These are phyloP conservation scores for Phortica magna DNA, from an alignment of 2,888 invertebrate species.

Conservation along the genomic window DNA sequence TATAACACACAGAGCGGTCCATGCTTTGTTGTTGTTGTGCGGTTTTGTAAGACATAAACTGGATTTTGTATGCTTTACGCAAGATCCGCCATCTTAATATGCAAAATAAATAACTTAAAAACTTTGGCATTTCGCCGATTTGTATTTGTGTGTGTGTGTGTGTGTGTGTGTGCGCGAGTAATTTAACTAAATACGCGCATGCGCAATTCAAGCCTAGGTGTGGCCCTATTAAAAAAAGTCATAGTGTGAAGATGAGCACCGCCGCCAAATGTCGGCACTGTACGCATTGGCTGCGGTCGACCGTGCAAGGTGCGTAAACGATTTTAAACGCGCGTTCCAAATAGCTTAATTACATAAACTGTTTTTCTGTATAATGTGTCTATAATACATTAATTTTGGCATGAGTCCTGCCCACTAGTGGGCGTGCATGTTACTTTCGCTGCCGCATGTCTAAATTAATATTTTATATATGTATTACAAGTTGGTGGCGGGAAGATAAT, in stretches of 20 bases:
- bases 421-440: background rate
- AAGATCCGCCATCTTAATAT: constrained; percentile 16
- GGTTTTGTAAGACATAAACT: background rate
- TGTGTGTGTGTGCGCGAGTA: background rate
- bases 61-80: background rate
- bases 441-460: constrained; percentile 23
- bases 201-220: constrained; percentile 11
- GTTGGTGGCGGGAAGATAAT: background rate
- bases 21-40: background rate
- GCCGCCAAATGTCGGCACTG: background rate
- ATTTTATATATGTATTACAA: background rate
- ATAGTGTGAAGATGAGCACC: background rate
- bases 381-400: background rate
- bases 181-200: constrained; percentile 16
- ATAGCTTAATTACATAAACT: constrained; percentile 16
- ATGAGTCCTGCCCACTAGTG: background rate
- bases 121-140: constrained; percentile 10
- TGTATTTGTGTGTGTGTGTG: background rate
- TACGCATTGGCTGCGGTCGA: background rate
- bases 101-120: constrained; percentile 9
- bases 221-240: constrained; percentile 10
- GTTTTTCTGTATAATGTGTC: background rate
- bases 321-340: constrained; percentile 12
- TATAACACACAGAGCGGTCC: too few species aligned
- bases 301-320: background rate